These are phyloP conservation scores for Diuraphis noxia DNA, from an alignment of 1,140 invertebrate species.

Conservation along the genomic window DNA sequence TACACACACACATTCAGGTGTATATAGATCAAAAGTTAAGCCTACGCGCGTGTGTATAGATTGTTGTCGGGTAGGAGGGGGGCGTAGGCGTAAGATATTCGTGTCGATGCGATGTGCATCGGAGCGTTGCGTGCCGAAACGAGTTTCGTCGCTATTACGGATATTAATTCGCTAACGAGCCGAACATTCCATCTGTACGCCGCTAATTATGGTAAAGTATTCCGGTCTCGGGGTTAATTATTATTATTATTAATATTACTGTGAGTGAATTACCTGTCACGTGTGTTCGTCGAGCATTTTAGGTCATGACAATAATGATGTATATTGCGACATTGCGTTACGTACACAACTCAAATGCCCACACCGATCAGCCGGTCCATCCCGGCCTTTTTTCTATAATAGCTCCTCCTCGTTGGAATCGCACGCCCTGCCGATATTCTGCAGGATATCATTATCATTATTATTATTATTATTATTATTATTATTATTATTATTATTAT, in stretches of 20 bases:
- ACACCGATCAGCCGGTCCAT: background rate
- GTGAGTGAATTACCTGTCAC: background rate
- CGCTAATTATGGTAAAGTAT: slow-evolving; percentile 29
- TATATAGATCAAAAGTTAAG: background rate
- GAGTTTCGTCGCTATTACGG: background rate
- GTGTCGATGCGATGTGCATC: background rate
- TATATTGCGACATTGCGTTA: too few relatives aligned
- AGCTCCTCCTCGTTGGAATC: background rate
- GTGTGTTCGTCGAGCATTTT: background rate
- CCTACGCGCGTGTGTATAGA: background rate
- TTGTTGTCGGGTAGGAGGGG: background rate
- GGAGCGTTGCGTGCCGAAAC: slow-evolving; percentile 2
- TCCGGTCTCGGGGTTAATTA: background rate
- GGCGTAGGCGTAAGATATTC: background rate
- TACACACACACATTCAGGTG: background rate
- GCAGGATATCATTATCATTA: background rate
- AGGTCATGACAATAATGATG: background rate
- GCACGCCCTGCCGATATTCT: background rate
- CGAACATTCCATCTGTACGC: background rate
- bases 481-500: too few relatives aligned
- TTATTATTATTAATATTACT: too few relatives aligned
- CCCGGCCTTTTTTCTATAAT: too few relatives aligned
- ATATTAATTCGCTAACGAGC: slow-evolving; percentile 7
- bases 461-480: too few relatives aligned
- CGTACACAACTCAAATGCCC: background rate